phyloP scores from a whole-genome alignment of 2,113 vertebrate genomes.

The Chionodraco myersi region DNA sequence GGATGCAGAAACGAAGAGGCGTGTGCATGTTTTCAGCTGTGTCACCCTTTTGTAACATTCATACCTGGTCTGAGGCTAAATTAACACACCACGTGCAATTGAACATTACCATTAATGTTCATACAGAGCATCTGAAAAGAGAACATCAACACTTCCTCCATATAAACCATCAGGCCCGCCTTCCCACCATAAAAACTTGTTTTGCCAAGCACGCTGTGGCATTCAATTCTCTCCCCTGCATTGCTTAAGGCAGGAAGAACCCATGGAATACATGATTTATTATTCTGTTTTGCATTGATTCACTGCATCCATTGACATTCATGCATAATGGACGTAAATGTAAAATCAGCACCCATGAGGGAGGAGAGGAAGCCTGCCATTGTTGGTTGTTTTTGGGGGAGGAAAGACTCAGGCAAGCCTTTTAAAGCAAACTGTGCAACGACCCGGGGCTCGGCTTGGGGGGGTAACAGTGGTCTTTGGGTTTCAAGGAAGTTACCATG shows the following conservation, averaged over 20 bases:
- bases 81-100: constrained; percentile 18
- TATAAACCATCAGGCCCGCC: background rate
- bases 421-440: constrained; percentile 31
- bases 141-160: constrained; percentile 15
- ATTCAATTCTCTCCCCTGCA: constrained; percentile 46
- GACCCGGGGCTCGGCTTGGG: constrained; percentile 17
- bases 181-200: constrained; percentile 43
- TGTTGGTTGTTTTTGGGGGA: constrained; percentile 31
- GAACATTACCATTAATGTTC: background rate
- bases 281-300: constrained; percentile 73
- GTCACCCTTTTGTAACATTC: constrained; percentile 7
- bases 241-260: constrained; percentile 47
- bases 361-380: constrained; percentile 38
- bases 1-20: constrained; percentile 38
- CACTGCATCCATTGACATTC: constrained; percentile 77
- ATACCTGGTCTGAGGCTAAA: constrained; percentile 19
- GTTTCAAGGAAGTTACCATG: constrained; percentile 41
- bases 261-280: constrained; percentile 61
- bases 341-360: constrained; percentile 58
- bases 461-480: constrained; percentile 30
- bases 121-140: constrained; percentile 4
- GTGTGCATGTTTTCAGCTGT: background rate
- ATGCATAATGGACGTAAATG: constrained; percentile 73
- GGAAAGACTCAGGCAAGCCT: constrained; percentile 3
- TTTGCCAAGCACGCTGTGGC: constrained; percentile 54